phyloP scores from a whole-genome alignment of 2,888 invertebrate genomes.

The Heliconius ethilla region DNA sequence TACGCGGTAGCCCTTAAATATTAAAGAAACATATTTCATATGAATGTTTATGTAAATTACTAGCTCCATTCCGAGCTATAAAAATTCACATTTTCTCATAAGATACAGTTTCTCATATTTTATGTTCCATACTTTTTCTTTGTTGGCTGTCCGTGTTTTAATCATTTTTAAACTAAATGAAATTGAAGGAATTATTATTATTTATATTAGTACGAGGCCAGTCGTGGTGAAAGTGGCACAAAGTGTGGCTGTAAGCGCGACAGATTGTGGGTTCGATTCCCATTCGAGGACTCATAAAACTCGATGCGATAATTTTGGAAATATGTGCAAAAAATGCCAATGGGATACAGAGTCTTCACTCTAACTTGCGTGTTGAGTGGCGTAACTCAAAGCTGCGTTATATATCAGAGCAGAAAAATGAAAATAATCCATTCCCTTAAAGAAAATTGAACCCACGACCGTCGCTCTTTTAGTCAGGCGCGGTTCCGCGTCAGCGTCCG shows the following conservation, averaged over 20 bases:
- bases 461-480: background rate
- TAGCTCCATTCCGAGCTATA: constrained; percentile 31
- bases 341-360: too few species aligned
- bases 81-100: constrained; percentile 32
- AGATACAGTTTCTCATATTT: constrained; percentile 22
- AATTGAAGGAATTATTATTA: background rate
- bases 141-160: constrained; percentile 2
- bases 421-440: background rate
- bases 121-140: constrained; percentile 14
- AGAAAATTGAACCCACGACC: background rate
- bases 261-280: too few species aligned
- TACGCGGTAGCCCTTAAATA: constrained; percentile 4
- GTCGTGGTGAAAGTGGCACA: too few species aligned
- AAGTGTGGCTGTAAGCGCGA: too few species aligned
- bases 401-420: background rate
- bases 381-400: background rate
- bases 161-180: constrained; percentile 1
- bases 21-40: constrained; percentile 25
- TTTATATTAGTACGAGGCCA: background rate
- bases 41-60: constrained; percentile 27
- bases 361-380: background rate
- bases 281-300: too few species aligned
- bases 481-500: background rate
- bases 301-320: too few species aligned
- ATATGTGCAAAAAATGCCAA: too few species aligned